These are phyloP conservation scores for Rhea americana DNA, from an alignment of 2,113 vertebrate species.

Conservation along the genomic window DNA sequence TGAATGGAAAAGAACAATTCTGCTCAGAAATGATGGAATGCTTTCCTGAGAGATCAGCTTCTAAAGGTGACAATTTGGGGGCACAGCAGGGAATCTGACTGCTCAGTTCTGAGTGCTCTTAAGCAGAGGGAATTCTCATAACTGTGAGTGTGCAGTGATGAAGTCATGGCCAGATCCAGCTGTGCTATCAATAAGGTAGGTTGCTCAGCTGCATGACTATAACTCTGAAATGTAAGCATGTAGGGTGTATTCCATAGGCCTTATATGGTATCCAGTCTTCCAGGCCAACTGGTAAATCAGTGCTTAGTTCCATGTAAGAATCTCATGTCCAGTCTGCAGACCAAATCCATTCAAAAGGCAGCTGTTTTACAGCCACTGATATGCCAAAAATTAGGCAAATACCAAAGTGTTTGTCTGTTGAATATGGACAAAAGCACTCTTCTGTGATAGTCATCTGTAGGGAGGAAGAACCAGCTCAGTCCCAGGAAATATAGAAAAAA, in stretches of 20 bases:
- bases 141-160: background rate
- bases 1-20: background rate
- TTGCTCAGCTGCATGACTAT: background rate
- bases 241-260: background rate
- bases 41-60: conserved; percentile 15
- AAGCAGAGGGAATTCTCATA: conserved; percentile 4
- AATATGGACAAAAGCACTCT: background rate
- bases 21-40: background rate
- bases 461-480: background rate
- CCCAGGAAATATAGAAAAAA: background rate
- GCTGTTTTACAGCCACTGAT: background rate
- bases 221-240: background rate
- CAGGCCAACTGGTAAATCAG: background rate
- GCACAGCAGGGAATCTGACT: conserved; percentile 6
- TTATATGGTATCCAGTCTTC: background rate
- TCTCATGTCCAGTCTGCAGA: background rate
- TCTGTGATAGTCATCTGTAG: background rate
- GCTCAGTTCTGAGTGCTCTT: conserved; percentile 2
- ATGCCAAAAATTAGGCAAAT: background rate
- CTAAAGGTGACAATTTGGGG: conserved; percentile 20
- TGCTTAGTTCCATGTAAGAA: background rate
- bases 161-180: conserved; percentile 22
- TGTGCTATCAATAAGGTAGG: background rate
- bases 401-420: background rate
- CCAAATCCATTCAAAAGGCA: background rate